Percentiles rank a stretch among this genome's conserved stretches.
Conservation (phyloP, 2,888 invertebrate genomes). For the Conops quadrifasciatus region DNA sequence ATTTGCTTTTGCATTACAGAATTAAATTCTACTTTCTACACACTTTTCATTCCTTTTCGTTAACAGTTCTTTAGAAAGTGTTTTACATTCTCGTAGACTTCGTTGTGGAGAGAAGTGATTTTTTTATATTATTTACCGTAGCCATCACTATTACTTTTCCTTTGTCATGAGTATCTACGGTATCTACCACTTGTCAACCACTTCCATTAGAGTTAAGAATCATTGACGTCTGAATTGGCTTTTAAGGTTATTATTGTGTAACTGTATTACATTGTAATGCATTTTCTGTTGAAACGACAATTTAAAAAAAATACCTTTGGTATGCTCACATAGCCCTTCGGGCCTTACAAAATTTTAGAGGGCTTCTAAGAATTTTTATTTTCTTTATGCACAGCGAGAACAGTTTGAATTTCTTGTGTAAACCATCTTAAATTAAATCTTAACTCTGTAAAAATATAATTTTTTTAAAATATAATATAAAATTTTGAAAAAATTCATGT, state of each 20-base stretch:
- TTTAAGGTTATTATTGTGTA: slow-evolving; percentile 27
- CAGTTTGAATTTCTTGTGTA: too few species aligned
- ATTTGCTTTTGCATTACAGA: slow-evolving; percentile 24
- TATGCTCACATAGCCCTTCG: too few species aligned
- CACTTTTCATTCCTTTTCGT: slow-evolving; percentile 12
- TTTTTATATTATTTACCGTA: neutral
- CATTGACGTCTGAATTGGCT: slow-evolving; percentile 14
- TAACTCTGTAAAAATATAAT: too few species aligned
- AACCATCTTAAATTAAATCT: too few species aligned
- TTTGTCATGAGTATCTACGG: neutral
- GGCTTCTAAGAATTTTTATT: too few species aligned
- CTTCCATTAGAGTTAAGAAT: neutral
- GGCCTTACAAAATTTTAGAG: too few species aligned
- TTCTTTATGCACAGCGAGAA: too few species aligned
- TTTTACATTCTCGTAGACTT: slow-evolving; percentile 21
- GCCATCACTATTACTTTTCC: neutral
- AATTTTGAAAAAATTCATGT: too few species aligned
- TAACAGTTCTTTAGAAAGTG: slow-evolving; percentile 15
- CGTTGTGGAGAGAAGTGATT: slow-evolving; percentile 20
- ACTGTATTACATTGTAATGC: slow-evolving; percentile 33
- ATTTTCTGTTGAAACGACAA: slow-evolving; percentile 17
- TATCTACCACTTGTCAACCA: neutral
- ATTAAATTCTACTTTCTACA: neutral
- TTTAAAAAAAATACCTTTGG: too few species aligned
- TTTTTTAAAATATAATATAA: too few species aligned